Percentiles rank a stretch among this genome's conserved stretches.
phyloP scores from a whole-genome alignment of 2,113 vertebrate genomes.

The Orycteropus afer region DNA sequence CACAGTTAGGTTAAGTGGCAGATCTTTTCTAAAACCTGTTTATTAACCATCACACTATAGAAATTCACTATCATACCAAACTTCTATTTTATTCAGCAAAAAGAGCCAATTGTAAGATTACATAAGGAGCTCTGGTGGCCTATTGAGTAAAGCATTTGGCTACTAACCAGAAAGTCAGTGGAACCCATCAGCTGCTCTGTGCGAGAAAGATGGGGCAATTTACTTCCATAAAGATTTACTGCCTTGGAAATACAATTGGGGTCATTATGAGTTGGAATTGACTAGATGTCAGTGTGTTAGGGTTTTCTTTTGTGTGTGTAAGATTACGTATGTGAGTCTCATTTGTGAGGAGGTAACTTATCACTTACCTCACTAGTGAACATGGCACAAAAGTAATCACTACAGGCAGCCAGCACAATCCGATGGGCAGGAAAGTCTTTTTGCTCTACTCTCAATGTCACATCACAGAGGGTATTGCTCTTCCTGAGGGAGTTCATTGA shows the following conservation, averaged over 20 bases:
- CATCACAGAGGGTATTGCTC: conserved; percentile 98
- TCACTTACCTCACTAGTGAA: conserved; percentile 97
- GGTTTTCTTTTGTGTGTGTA: too few relatives aligned
- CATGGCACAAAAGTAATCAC: conserved; percentile 99
- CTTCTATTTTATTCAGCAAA: background rate
- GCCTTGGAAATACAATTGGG: too few relatives aligned
- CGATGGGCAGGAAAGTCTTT: conserved; percentile 97
- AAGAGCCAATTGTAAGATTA: background rate
- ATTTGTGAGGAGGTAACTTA: background rate
- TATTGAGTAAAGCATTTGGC: too few relatives aligned
- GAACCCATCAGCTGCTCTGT: too few relatives aligned
- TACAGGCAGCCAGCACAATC: conserved; percentile 98
- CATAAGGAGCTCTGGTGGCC: too few relatives aligned
- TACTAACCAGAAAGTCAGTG: too few relatives aligned
- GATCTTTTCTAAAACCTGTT: background rate
- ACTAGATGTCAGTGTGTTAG: too few relatives aligned
- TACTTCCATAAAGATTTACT: too few relatives aligned
- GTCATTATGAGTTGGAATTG: too few relatives aligned
- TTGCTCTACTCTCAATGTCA: conserved; percentile 96
- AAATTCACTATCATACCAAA: background rate
- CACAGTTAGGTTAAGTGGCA: background rate
- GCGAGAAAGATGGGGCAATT: too few relatives aligned
- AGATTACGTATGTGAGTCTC: background rate
- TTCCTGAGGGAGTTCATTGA: conserved; percentile 98
- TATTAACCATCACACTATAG: background rate